Conservation (phyloP, 2,797 vertebrate genomes). For the Periparus ater region DNA sequence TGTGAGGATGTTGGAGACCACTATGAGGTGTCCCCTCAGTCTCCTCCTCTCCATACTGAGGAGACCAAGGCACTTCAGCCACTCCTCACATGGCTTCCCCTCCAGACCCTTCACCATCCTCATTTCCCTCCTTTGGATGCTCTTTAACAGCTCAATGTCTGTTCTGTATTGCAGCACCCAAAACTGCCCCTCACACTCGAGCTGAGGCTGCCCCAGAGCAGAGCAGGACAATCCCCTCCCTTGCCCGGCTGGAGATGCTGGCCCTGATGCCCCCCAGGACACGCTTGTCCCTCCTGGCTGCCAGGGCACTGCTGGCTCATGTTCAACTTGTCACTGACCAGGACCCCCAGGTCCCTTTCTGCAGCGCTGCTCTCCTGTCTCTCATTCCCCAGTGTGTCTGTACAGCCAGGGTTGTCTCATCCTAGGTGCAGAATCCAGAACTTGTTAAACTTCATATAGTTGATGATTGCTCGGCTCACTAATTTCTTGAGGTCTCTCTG, state of each 20-base stretch:
- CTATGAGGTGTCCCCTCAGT: background rate
- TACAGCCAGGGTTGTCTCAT: background rate
- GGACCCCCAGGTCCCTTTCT: fast-evolving
- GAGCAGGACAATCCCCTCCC: background rate
- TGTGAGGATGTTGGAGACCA: fast-evolving
- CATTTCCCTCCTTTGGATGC: fast-evolving
- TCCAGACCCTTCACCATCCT: background rate
- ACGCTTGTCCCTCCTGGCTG: fast-evolving
- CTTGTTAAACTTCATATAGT: background rate
- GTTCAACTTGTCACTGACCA: fast-evolving
- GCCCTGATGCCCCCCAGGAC: fast-evolving
- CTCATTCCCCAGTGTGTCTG: background rate
- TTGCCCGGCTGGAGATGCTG: fast-evolving
- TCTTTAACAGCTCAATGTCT: background rate
- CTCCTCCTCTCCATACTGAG: background rate
- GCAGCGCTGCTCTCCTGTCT: fast-evolving
- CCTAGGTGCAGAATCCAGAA: background rate
- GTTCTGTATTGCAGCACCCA: fast-evolving
- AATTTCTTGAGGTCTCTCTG: background rate
- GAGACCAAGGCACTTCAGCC: background rate
- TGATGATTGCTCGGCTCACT: background rate
- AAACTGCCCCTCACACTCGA: fast-evolving
- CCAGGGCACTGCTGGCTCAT: background rate
- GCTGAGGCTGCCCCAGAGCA: fast-evolving
- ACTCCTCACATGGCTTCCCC: fast-evolving